Evolutionary conservation across 2,888 invertebrate species (phyloP).

Genomic region (Leptopilina syphax): DNA sequence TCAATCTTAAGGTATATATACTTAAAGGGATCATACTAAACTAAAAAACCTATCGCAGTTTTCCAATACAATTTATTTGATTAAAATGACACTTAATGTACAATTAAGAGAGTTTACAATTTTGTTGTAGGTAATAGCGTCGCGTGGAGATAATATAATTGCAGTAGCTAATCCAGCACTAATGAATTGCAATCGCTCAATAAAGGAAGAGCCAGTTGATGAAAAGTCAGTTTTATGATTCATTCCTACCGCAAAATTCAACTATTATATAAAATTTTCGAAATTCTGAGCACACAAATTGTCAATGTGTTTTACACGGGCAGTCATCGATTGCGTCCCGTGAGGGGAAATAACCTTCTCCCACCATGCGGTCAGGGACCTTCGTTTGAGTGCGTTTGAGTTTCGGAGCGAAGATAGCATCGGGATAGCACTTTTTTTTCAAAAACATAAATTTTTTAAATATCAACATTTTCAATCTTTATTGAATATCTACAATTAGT

Average conservation of each 20-base stretch:
- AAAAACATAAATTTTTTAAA: no score
- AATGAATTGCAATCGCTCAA: constrained; percentile 74
- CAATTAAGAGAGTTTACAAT: constrained; percentile 7
- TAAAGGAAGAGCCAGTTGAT: constrained; percentile 74
- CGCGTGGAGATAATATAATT: constrained; percentile 91
- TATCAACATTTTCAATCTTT: no score
- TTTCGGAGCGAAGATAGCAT: no score
- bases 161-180: constrained; percentile 93
- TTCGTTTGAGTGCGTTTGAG: no score
- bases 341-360: no score
- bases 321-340: no score
- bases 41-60: no score
- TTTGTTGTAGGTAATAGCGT: constrained; percentile 84
- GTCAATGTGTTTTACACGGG: no score
- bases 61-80: background rate
- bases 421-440: no score
- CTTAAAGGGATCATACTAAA: no score
- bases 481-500: no score
- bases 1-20: constrained; percentile 73
- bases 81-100: background rate
- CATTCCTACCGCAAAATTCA: background rate
- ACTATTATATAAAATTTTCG: background rate
- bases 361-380: no score
- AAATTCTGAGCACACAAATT: background rate
- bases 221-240: constrained; percentile 73